Conservation (phyloP, 2,888 invertebrate genomes). For the Mellilla xanthometata region DNA sequence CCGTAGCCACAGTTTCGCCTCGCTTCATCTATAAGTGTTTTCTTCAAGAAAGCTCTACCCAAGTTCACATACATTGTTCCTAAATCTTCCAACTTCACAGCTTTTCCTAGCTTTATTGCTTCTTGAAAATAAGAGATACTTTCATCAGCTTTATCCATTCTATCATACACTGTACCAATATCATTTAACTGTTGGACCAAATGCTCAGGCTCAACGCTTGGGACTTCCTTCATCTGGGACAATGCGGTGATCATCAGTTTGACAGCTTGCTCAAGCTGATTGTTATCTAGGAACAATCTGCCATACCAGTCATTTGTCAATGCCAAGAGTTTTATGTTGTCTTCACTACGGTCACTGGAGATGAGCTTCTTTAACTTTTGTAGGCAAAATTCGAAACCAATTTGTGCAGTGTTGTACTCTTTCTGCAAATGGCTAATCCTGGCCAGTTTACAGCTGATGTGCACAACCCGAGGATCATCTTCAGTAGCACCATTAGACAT, state of each 20-base stretch:
- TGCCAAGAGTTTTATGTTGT: constrained; percentile 86
- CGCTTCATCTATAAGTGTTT: constrained; percentile 87
- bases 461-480: constrained; percentile 89
- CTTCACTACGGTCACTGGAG: constrained; percentile 60
- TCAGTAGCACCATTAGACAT: constrained; percentile 87
- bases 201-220: constrained; percentile 87
- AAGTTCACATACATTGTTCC: constrained; percentile 91
- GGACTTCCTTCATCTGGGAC: constrained; percentile 84
- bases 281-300: constrained; percentile 73
- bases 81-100: constrained; percentile 85
- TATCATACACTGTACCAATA: constrained; percentile 86
- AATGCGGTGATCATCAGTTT: constrained; percentile 85
- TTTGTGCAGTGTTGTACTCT: constrained; percentile 87
- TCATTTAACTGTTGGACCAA: constrained; percentile 92
- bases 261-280: constrained; percentile 84
- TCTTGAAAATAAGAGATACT: constrained; percentile 87
- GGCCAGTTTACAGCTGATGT: constrained; percentile 95
- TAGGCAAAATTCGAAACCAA: constrained; percentile 93
- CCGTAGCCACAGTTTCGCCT: constrained; percentile 87
- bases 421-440: constrained; percentile 89
- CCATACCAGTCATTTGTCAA: constrained; percentile 90
- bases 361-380: constrained; percentile 80
- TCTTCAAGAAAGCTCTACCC: constrained; percentile 90
- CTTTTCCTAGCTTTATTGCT: constrained; percentile 86
- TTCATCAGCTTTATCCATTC: constrained; percentile 82